Percentiles rank a stretch among this genome's conserved stretches.
Evolutionary conservation across 2,888 invertebrate species (phyloP).

Genomic region (Scaptomyza flava): DNA sequence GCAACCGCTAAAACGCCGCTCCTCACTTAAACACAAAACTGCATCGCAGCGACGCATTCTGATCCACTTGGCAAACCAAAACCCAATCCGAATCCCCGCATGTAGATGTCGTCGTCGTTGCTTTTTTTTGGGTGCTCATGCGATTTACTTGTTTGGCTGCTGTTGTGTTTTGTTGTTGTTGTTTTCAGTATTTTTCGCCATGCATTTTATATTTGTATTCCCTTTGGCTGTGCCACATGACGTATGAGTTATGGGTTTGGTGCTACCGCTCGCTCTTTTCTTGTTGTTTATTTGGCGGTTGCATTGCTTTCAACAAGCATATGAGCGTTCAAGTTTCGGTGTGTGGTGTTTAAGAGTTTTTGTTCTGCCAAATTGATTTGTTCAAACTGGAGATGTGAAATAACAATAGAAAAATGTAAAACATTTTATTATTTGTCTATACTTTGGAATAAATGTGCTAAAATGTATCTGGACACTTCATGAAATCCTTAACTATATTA

Average conservation of each 20-base stretch:
- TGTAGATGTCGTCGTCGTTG: slow-evolving; percentile 32
- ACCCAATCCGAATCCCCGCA: slow-evolving; percentile 35
- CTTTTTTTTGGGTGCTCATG: slow-evolving; percentile 55
- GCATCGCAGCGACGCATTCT: slow-evolving; percentile 30
- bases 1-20: slow-evolving; percentile 11
- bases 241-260: slow-evolving; percentile 80
- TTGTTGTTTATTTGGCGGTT: slow-evolving; percentile 73
- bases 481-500: not conserved
- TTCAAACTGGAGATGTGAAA: slow-evolving; percentile 70
- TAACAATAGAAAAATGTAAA: slow-evolving; percentile 11
- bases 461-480: not conserved
- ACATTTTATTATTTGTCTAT: slow-evolving; percentile 8
- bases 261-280: slow-evolving; percentile 34
- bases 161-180: slow-evolving; percentile 22
- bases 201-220: slow-evolving; percentile 68
- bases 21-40: slow-evolving; percentile 23
- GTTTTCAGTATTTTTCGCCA: slow-evolving; percentile 23
- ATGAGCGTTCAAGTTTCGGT: slow-evolving; percentile 19
- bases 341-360: slow-evolving; percentile 27
- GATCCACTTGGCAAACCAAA: slow-evolving; percentile 73
- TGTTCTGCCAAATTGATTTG: slow-evolving; percentile 72
- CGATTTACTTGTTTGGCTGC: slow-evolving; percentile 56
- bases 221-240: slow-evolving; percentile 74
- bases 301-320: slow-evolving; percentile 58
- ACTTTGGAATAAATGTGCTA: not conserved